Base-by-base conservation (phyloP, 2,113 vertebrate genomes). In the Oncorhynchus tshawytscha region DNA sequence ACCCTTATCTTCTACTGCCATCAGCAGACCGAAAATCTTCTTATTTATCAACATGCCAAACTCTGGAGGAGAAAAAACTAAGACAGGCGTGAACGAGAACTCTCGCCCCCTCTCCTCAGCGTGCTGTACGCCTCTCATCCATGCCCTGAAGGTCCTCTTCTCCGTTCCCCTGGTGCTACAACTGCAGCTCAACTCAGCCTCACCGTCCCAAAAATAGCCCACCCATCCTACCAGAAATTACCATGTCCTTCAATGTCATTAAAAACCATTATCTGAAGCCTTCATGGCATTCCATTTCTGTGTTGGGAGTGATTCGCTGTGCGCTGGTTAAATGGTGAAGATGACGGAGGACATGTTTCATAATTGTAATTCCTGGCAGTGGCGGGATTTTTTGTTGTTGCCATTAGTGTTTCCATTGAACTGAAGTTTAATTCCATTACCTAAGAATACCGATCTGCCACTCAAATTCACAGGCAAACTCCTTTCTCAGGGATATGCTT, bases 241-340 rank as follows among this genome's bases (percentile, higher is more conserved):
- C 70, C 79, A 76, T n/a, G 67, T 82, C 75, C 79, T 84, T 80
- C 75, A 88, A 85, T 90, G 73, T 84, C 84, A 88, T 89, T 89
- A 85, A 74, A 71, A 78, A 70, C 76, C 74, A 84, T 88, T 83
- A 85, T 49, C 74, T 79, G 74, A 78, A 72, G 60, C 69, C 64
- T 74, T 78, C 60, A 25, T 25, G 48, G 25, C 51, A 60, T n/a
- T 27, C 65, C 11, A 15, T 84, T 49, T 75, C 73, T 72, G 72
- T 54, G 66, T 51, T 34, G 64, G 67, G 59, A 69, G 65, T 20
- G 12, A 84, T 71, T 60, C 54, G 2, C 18, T 67, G 69, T 83
- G 62, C 2, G n/a, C 59, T 59, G 34, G 69, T 72, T 72, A 75
- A 78, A 71, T 48, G 31, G 57, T 76, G 54, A 34, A 27, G 67